These are phyloP conservation scores for Phrynocephalus forsythii DNA, from an alignment of 2,797 vertebrate species.

Conservation along the genomic window DNA sequence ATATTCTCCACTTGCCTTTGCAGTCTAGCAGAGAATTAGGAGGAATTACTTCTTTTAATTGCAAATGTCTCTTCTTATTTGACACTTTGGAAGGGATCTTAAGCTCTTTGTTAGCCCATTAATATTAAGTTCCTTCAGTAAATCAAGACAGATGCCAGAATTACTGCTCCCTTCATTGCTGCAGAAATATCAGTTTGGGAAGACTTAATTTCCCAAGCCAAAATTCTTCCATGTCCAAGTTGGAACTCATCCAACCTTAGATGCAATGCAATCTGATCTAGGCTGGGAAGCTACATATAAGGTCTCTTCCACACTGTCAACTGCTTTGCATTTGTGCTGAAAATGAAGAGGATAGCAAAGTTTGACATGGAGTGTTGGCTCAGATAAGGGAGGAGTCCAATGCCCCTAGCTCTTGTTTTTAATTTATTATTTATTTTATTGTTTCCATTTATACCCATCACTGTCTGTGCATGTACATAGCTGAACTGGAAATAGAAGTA, in stretches of 20 bases:
- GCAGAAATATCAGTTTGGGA: slow-evolving; percentile 54
- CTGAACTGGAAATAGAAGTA: background rate
- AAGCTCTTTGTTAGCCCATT: slow-evolving; percentile 31
- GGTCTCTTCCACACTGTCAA: background rate
- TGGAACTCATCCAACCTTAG: background rate
- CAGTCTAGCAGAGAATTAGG: slow-evolving; percentile 16
- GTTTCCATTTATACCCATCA: background rate
- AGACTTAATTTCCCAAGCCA: slow-evolving; percentile 59
- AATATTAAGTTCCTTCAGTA: slow-evolving; percentile 59
- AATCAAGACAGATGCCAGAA: slow-evolving; percentile 44
- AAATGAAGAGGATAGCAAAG: background rate
- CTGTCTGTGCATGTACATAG: background rate
- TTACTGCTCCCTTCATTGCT: slow-evolving; percentile 48
- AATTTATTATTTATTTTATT: background rate
- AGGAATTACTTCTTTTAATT: slow-evolving; percentile 43
- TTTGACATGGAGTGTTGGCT: background rate
- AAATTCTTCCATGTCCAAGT: background rate
- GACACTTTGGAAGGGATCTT: slow-evolving; percentile 26
- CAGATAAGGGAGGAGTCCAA: background rate
- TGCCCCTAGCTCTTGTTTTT: background rate
- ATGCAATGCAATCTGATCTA: background rate
- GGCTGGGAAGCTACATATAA: background rate
- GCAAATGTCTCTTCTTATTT: slow-evolving; percentile 32
- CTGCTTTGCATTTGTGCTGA: background rate
- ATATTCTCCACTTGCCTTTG: slow-evolving; percentile 8